These are phyloP conservation scores for Chesias legatella DNA, from an alignment of 2,888 invertebrate genomes.

Conservation along the genomic window DNA sequence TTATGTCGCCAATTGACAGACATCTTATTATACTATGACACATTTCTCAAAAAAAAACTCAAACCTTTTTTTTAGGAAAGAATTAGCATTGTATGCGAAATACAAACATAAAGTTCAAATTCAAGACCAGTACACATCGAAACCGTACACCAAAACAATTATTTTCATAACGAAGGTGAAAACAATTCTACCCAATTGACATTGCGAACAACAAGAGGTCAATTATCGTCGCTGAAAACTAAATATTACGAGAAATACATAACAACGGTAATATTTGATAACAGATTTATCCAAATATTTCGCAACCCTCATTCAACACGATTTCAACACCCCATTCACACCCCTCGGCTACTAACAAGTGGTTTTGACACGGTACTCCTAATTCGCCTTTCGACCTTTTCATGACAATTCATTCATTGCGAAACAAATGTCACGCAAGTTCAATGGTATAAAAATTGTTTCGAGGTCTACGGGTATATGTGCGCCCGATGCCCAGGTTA, in stretches of 20 bases:
- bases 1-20: too few species aligned
- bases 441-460: slow-evolving; percentile 48
- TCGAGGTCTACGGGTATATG: too few species aligned
- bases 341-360: slow-evolving; percentile 44
- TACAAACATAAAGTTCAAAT: too few species aligned
- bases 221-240: slow-evolving; percentile 62
- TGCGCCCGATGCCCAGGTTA: too few species aligned
- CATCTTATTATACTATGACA: too few species aligned
- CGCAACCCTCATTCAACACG: slow-evolving; percentile 52
- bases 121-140: too few species aligned
- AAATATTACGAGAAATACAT: slow-evolving; percentile 55
- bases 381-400: slow-evolving; percentile 58
- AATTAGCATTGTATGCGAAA: too few species aligned
- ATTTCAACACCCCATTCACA: slow-evolving; percentile 66
- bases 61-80: too few species aligned
- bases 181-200: slow-evolving; percentile 51
- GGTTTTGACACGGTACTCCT: slow-evolving; percentile 54
- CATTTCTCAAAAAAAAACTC: too few species aligned
- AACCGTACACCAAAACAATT: too few species aligned
- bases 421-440: slow-evolving; percentile 53
- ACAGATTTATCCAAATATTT: slow-evolving; percentile 65
- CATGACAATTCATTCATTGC: slow-evolving; percentile 40
- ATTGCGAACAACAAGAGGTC: slow-evolving; percentile 51
- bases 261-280: slow-evolving; percentile 49
- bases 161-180: slow-evolving; percentile 37